These are phyloP conservation scores for Gobius niger DNA, from an alignment of 2,113 vertebrate species.

Conservation along the genomic window DNA sequence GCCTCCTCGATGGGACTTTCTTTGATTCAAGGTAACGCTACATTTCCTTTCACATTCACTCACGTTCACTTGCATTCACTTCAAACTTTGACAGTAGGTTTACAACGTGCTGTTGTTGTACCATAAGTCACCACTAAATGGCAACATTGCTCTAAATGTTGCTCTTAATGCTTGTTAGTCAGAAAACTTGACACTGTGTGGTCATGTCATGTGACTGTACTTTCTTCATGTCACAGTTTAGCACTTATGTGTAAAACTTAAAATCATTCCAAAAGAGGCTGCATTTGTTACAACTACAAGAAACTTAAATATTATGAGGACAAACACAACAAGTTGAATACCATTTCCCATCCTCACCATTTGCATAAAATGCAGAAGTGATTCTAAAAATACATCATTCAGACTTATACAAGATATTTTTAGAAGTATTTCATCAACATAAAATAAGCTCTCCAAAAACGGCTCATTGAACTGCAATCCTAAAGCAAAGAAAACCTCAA, in stretches of 20 bases:
- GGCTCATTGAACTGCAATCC: not conserved
- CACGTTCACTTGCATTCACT: not conserved
- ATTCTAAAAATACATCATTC: too few relatives aligned
- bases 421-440: too few relatives aligned
- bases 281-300: too few relatives aligned
- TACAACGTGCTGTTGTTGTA: conserved; percentile 20
- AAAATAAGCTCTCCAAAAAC: not conserved
- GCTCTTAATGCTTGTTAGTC: too few relatives aligned
- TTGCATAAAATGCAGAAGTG: too few relatives aligned
- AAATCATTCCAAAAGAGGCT: too few relatives aligned
- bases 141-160: conserved; percentile 25
- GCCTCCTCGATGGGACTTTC: conserved; percentile 89
- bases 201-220: not conserved
- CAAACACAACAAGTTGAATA: too few relatives aligned
- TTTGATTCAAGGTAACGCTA: conserved; percentile 92
- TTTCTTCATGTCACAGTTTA: not conserved
- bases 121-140: conserved; percentile 23
- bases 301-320: too few relatives aligned
- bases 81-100: not conserved
- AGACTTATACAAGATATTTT: too few relatives aligned
- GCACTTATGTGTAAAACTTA: too few relatives aligned
- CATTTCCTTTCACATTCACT: not conserved
- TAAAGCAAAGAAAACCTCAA: not conserved
- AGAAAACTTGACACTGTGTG: not conserved
- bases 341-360: too few relatives aligned